Conservation (phyloP, 2,888 invertebrate species). For the Zaprionus lineosus region DNA sequence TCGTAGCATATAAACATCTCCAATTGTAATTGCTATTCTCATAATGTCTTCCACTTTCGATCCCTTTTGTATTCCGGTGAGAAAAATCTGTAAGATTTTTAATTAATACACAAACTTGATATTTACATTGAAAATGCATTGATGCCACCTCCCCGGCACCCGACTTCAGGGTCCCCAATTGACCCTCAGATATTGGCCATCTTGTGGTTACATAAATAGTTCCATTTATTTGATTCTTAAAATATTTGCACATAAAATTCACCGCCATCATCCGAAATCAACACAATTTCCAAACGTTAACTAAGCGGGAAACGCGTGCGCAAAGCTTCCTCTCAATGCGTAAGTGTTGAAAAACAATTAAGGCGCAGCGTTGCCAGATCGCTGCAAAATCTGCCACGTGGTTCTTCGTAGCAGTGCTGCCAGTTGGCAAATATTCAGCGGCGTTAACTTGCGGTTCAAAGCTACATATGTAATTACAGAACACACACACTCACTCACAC, state of each 20-base stretch:
- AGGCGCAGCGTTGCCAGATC: conserved; percentile 22
- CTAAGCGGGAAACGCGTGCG: conserved; percentile 29
- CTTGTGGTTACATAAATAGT: conserved; percentile 66
- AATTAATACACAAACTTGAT: background rate
- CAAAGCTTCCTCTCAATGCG: conserved; percentile 2
- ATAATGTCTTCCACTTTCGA: conserved; percentile 52
- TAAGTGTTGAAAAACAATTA: background rate
- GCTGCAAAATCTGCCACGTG: too few species aligned
- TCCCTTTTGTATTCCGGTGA: conserved; percentile 36
- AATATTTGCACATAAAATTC: conserved; percentile 16
- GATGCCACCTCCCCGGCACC: conserved; percentile 74
- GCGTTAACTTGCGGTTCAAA: too few species aligned
- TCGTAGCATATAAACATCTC: conserved; percentile 71
- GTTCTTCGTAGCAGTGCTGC: background rate
- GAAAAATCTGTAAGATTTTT: conserved; percentile 47
- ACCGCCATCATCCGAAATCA: conserved; percentile 13
- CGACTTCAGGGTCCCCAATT: conserved; percentile 44
- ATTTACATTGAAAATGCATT: conserved; percentile 2
- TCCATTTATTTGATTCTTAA: conserved; percentile 66
- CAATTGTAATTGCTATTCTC: conserved; percentile 58
- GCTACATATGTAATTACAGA: too few species aligned
- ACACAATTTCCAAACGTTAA: background rate
- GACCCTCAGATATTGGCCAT: conserved; percentile 7
- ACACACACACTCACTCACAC: too few species aligned
- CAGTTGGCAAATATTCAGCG: background rate